These are phyloP conservation scores for Vanessa atalanta DNA, from an alignment of 1,140 invertebrate species.

Conservation along the genomic window DNA sequence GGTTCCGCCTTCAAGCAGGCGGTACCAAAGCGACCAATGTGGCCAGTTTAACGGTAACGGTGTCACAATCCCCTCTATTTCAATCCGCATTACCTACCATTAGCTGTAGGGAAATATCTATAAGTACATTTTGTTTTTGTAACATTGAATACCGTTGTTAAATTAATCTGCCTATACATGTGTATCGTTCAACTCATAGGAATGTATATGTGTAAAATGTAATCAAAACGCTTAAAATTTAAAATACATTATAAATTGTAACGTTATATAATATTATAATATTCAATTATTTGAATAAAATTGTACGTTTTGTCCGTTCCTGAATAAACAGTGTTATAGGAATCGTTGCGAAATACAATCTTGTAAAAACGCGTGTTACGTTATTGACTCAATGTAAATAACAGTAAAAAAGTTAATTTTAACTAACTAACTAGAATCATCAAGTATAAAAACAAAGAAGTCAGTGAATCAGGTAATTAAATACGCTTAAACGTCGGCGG, in stretches of 20 bases:
- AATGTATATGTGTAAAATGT: neutral
- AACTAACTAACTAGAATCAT: conserved; percentile 31
- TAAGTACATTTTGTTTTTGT: conserved; percentile 6
- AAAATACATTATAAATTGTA: neutral
- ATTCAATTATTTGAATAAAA: too few species aligned
- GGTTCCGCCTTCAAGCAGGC: conserved; percentile 37
- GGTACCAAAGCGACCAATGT: conserved; percentile 47
- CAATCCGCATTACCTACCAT: conserved; percentile 19
- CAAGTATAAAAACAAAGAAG: conserved; percentile 27
- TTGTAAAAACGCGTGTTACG: conserved; percentile 11
- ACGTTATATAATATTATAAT: too few species aligned
- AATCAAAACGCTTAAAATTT: neutral
- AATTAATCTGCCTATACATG: neutral
- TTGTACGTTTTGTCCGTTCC: neutral
- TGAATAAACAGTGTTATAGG: neutral
- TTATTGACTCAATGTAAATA: conserved; percentile 15
- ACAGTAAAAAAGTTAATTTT: conserved; percentile 32
- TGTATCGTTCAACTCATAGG: neutral
- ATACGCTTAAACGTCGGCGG: conserved; percentile 24
- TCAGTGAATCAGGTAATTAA: conserved; percentile 38
- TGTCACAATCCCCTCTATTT: conserved; percentile 32
- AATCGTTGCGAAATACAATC: neutral
- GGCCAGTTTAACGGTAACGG: conserved; percentile 49
- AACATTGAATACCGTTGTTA: neutral
- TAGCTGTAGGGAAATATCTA: conserved; percentile 14